A percentile compares a stretch with the other conserved stretches of the same genome.
Evolutionary conservation across 2,888 invertebrate species (phyloP).

Genomic region (Cantharis rustica): DNA sequence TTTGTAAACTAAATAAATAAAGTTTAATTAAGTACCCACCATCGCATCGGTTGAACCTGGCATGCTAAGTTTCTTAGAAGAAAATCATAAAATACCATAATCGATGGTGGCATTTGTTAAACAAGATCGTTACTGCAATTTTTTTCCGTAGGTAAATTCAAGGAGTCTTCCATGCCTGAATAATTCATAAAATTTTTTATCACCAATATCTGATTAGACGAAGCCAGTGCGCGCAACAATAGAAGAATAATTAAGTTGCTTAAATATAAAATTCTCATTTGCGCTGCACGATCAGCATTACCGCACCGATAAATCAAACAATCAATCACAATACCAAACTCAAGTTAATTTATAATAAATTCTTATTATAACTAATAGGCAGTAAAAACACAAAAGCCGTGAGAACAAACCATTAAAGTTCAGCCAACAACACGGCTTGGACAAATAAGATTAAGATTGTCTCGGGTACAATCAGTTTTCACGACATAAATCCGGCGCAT

Average conservation of each 20-base stretch:
- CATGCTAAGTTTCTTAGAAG: slow-evolving; percentile 36
- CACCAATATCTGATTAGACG: background rate
- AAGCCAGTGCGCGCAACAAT: background rate
- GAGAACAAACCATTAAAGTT: slow-evolving; percentile 35
- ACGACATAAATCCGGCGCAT: slow-evolving; percentile 37
- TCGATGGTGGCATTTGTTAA: slow-evolving; percentile 19
- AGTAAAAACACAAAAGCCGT: slow-evolving; percentile 27
- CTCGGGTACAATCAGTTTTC: slow-evolving; percentile 35
- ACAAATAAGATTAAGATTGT: slow-evolving; percentile 35
- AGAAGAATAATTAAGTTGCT: background rate
- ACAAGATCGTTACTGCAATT: slow-evolving; percentile 15
- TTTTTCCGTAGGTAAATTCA: background rate
- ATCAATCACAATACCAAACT: slow-evolving; percentile 25
- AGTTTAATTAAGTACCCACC: slow-evolving; percentile 37
- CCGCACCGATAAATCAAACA: slow-evolving; percentile 22
- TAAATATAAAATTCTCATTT: background rate
- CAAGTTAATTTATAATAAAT: slow-evolving; percentile 28
- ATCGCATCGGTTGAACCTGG: slow-evolving; percentile 26
- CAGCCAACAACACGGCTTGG: slow-evolving; percentile 33
- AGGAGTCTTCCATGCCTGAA: background rate
- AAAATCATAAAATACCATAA: slow-evolving; percentile 35
- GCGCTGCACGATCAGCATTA: background rate
- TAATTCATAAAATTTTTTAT: background rate
- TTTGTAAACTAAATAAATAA: background rate
- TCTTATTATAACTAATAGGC: slow-evolving; percentile 9